These are phyloP conservation scores for Lanistes nyassanus DNA, from an alignment of 1,140 invertebrate genomes.

Conservation along the genomic window DNA sequence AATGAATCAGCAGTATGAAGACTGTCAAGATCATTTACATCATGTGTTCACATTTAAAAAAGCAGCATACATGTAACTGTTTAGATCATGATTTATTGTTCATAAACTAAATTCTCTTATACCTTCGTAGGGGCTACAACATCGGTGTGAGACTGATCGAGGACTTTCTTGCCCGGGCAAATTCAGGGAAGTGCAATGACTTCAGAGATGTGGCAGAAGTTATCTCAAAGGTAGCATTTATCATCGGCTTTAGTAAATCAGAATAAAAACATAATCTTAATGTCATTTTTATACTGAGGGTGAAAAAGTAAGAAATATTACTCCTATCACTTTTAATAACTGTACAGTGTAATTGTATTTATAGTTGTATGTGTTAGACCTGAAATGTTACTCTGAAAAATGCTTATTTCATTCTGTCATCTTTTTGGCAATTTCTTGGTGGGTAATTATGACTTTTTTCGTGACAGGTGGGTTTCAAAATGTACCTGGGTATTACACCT, in stretches of 20 bases:
- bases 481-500: conserved; percentile 92
- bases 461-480: conserved; percentile 79
- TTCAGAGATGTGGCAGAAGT: conserved; percentile 98
- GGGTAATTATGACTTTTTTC: conserved; percentile 30
- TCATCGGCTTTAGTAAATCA: background rate
- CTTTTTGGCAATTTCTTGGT: background rate
- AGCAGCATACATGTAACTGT: background rate
- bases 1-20: too few species aligned
- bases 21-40: too few species aligned
- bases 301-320: background rate
- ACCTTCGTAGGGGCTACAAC: conserved; percentile 84
- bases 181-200: conserved; percentile 90
- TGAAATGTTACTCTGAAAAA: background rate
- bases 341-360: background rate
- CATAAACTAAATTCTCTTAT: conserved; percentile 11
- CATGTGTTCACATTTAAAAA: too few species aligned
- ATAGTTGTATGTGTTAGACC: background rate
- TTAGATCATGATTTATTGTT: background rate
- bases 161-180: conserved; percentile 94
- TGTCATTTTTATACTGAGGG: background rate
- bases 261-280: background rate
- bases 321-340: background rate
- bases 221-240: conserved; percentile 76
- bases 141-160: conserved; percentile 98
- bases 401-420: too few species aligned